Evolutionary conservation across 2,888 invertebrate species (phyloP), one percentile per base, ranked within the genome.

Genomic region (Augiades crinisus): DNA sequence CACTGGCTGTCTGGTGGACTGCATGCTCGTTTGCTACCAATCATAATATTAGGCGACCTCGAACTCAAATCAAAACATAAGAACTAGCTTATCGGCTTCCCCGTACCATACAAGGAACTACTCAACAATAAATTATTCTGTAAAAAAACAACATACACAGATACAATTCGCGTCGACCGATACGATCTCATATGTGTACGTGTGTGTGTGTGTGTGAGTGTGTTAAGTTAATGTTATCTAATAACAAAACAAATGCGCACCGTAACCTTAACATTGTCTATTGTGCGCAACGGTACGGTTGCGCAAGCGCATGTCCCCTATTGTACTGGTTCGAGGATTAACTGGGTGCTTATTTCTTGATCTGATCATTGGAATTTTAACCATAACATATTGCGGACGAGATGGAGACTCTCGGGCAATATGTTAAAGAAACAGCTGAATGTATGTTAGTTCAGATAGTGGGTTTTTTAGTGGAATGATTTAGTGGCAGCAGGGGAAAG

Each of bases 181-280:
- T 46, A 47, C 17, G n/a, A 47, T 40, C 47, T 22, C 13, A 38
- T 30, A 21, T 16, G 17, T 13, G 21, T 46, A 17, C 4, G 21
- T 31, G 14, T 33, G 14, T n/a, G n/a, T n/a, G n/a, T n/a, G n/a
- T n/a, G n/a, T n/a, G n/a, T n/a, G n/a, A n/a, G n/a, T n/a, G n/a
- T n/a, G n/a, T n/a, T 33, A 38, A 40, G 21, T 16, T 49, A 33
- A 40, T 16, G 13, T 33, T 49, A 49, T 40, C 47, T 49, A 12
- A 41, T n/a, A 47, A n/a, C 47, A 16, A 19, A 50, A 36, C 50
- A 43, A 50, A 50, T 30, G 50, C 33, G 13, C 17, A 33, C 19
- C 45, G 56, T 54, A 56, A 59, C 63, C 64, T 64, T 61, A 64
- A 61, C 64, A 63, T 60, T 61, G 61, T 21, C 51, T 38, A 57